phyloP scores from a whole-genome alignment of 2,888 invertebrate species.

The Callyntrura sp. region DNA sequence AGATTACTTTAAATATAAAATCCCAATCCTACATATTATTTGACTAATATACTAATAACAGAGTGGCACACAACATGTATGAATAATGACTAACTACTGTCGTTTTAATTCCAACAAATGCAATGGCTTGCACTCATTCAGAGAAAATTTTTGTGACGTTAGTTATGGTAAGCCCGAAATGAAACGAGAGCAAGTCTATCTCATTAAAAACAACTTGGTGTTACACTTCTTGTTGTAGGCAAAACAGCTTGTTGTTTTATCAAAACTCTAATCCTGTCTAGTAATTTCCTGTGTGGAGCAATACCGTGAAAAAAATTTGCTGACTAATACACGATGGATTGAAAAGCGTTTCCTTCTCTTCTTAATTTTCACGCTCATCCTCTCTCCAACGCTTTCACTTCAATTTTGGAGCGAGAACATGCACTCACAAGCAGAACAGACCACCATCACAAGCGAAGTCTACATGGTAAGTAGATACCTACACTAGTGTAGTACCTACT shows the following conservation, averaged over 20 bases:
- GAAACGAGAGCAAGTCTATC: constrained; percentile 25
- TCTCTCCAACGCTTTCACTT: constrained; percentile 66
- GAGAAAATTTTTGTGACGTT: constrained; percentile 32
- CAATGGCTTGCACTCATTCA: constrained; percentile 19
- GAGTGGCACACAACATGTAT: background rate
- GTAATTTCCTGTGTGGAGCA: constrained; percentile 74
- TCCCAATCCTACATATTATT: constrained; percentile 47
- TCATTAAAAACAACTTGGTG: background rate
- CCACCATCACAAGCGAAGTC: too few species aligned
- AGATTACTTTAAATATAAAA: constrained; percentile 41
- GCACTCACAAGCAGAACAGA: background rate
- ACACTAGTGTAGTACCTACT: background rate
- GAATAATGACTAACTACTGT: constrained; percentile 60
- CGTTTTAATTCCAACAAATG: constrained; percentile 44
- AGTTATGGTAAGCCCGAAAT: constrained; percentile 25
- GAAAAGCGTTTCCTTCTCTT: constrained; percentile 82
- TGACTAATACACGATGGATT: constrained; percentile 78
- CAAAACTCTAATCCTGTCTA: constrained; percentile 67
- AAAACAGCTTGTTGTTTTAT: constrained; percentile 56
- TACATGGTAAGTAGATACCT: background rate
- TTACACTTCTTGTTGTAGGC: constrained; percentile 2
- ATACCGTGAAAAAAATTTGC: constrained; percentile 74
- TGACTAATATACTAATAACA: constrained; percentile 40
- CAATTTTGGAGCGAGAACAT: constrained; percentile 11
- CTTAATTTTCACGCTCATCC: constrained; percentile 81